Percentiles rank a stretch among this genome's conserved stretches.
Evolutionary conservation across 1,140 invertebrate genomes (phyloP).

Genomic region (Procambarus clarkii): DNA sequence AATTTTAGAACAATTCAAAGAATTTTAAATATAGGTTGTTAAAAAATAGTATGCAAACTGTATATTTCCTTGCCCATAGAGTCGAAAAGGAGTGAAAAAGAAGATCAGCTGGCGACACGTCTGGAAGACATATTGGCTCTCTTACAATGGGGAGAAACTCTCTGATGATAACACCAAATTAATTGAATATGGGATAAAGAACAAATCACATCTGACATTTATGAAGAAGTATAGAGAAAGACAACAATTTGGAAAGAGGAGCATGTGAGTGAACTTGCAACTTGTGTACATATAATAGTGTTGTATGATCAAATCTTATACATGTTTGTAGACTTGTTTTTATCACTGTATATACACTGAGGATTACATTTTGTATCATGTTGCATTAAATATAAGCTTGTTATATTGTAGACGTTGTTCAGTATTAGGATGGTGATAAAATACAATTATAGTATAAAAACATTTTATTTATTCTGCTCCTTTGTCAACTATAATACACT

Average conservation of each 20-base stretch:
- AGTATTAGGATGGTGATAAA: not conserved
- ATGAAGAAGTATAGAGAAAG: slow-evolving; percentile 30
- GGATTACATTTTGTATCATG: too few relatives aligned
- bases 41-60: too few relatives aligned
- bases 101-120: slow-evolving; percentile 51
- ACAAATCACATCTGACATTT: slow-evolving; percentile 39
- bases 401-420: too few relatives aligned
- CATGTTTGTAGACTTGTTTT: not conserved
- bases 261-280: not conserved
- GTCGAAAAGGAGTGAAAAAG: slow-evolving; percentile 41
- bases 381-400: too few relatives aligned
- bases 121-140: slow-evolving; percentile 46
- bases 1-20: too few relatives aligned
- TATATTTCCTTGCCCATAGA: slow-evolving; percentile 14
- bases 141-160: slow-evolving; percentile 29
- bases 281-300: not conserved
- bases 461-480: slow-evolving; percentile 3
- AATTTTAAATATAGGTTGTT: too few relatives aligned
- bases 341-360: not conserved
- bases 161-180: slow-evolving; percentile 29
- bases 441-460: slow-evolving; percentile 4
- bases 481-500: slow-evolving; percentile 13
- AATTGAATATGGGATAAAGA: slow-evolving; percentile 30
- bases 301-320: not conserved
- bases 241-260: not conserved